Evolutionary conservation across 2,797 vertebrate genomes (phyloP), one percentile per base, ranked within the genome.

Genomic region (Carapus acus): DNA sequence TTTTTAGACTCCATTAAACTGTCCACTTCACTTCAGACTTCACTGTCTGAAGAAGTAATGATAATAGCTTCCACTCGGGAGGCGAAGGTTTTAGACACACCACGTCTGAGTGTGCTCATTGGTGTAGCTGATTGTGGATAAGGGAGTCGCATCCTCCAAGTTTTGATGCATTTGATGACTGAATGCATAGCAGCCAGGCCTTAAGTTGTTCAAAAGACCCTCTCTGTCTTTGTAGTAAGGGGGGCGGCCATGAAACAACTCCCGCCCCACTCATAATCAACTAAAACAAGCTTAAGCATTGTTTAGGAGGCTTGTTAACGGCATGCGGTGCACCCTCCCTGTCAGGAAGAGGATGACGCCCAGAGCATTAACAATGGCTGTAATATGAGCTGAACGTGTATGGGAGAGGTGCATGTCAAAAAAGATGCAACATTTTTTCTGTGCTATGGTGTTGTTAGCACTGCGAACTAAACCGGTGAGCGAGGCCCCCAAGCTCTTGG

Each of bases 181-280:
- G 81, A n/a, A 85, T n/a, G 61, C 56, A 74, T 74, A 71, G 49
- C 82, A 84, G 83, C 60, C 60, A 60, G 42, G 31, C 63, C 65
- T 66, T 49, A 54, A 47, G 63, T 72, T 49, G 63, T 70, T 58
- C 61, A 61, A 73, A 80, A 58, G 54, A 55, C 69, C 59, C 50
- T 71, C 39, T 75, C 55, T 73, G 68, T 79, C 71, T 73, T 62
- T 58, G 29, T 17, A 73, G 54, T 78, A 78, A 77, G 82, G 24
- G 80, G 84, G 71, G 63, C 63, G 58, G 83, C 24, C 24, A 5
- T 83, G 73, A 82, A 85, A 82, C 82, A 86, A 81, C 83, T 63
- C 46, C 65, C 56, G 60, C 24, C 60, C 46, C 70, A 67, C 68
- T 73, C 72, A 76, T 71, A 70, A 45, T 80, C 73, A 63, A 41